phyloP scores from a whole-genome alignment of 92 coral and sea anemone species.

The Siderastrea radians region DNA sequence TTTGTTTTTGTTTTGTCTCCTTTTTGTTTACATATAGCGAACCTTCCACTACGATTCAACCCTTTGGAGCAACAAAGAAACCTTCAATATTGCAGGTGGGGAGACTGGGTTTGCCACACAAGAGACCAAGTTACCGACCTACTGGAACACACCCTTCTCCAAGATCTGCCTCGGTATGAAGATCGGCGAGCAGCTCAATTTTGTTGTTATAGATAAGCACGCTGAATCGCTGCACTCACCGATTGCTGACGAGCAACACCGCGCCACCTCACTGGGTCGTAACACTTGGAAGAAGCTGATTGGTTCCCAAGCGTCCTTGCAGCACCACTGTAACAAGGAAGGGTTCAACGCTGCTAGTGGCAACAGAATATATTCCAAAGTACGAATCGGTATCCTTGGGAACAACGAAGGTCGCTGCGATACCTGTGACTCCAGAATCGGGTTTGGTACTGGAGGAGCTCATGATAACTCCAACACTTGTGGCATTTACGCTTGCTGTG shows the following conservation, averaged over 20 bases:
- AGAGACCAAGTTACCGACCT: background rate
- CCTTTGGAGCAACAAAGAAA: background rate
- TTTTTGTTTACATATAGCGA: background rate
- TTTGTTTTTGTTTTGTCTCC: background rate
- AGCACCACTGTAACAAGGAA: background rate
- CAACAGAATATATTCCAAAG: no score
- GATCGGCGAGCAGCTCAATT: background rate
- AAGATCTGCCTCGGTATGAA: background rate
- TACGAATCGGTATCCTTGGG: no score
- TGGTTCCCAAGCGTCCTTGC: conserved; percentile 3
- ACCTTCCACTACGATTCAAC: background rate
- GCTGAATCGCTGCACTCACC: background rate
- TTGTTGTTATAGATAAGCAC: background rate
- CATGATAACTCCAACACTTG: no score
- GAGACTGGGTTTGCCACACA: background rate
- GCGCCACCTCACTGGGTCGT: conserved; percentile 30
- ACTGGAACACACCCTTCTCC: background rate
- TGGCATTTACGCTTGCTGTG: no score
- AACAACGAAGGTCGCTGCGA: no score
- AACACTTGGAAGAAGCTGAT: conserved; percentile 30
- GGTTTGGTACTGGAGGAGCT: no score
- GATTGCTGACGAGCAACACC: conserved; percentile 35
- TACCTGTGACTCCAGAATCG: no score
- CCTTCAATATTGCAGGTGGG: background rate
- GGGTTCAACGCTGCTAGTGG: no score